These are phyloP conservation scores for Argentina silus DNA, from an alignment of 2,797 vertebrate species.

Conservation along the genomic window DNA sequence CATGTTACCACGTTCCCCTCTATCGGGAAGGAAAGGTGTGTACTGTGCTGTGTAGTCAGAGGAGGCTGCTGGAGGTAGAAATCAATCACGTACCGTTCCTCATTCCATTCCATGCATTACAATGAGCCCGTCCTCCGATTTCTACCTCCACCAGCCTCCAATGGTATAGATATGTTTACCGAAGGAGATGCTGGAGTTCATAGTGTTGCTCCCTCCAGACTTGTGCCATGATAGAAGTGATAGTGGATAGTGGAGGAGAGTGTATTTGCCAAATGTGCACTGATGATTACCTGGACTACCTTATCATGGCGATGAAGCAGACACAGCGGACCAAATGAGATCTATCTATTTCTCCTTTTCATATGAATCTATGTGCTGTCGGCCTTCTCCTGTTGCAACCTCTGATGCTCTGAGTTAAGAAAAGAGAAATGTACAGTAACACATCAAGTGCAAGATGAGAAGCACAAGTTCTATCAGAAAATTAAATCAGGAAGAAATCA, in stretches of 20 bases:
- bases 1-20: background rate
- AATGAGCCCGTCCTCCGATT: too few species aligned
- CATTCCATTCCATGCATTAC: too few species aligned
- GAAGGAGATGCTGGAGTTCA: constrained; percentile 4
- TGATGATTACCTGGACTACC: background rate
- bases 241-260: background rate
- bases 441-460: background rate
- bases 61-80: too few species aligned
- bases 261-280: constrained; percentile 29
- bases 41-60: too few species aligned
- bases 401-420: background rate
- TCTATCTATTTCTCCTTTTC: background rate
- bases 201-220: constrained; percentile 3
- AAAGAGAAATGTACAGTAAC: background rate
- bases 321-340: background rate
- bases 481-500: background rate
- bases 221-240: background rate
- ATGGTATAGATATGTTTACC: background rate
- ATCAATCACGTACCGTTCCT: too few species aligned
- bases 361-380: too few species aligned
- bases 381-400: background rate
- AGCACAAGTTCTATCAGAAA: background rate
- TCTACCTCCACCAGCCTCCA: too few species aligned
- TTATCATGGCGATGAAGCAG: background rate
- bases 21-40: background rate